These are phyloP conservation scores for Leucophenga montana DNA, from an alignment of 2,888 invertebrate species.

Conservation along the genomic window DNA sequence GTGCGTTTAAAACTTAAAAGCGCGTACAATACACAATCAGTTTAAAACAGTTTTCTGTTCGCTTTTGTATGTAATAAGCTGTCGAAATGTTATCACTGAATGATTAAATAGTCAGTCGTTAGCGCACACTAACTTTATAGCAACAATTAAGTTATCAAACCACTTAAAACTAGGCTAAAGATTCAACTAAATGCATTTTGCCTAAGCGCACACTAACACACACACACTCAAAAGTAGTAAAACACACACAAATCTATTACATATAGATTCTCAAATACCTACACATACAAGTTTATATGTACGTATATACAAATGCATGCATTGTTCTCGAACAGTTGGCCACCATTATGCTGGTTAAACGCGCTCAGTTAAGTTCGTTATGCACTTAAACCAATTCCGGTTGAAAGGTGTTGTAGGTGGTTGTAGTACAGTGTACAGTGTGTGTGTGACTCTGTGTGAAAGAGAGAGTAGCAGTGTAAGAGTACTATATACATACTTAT, in stretches of 20 bases:
- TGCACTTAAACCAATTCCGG: conserved; percentile 11
- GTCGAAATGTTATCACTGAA: no score
- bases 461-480: neutral
- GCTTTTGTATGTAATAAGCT: no score
- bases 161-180: neutral
- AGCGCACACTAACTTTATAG: no score
- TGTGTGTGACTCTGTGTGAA: neutral
- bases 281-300: neutral
- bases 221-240: conserved; percentile 32
- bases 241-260: neutral
- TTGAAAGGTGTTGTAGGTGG: neutral
- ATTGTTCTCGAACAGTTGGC: conserved; percentile 50
- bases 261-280: no score
- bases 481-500: neutral
- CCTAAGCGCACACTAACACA: conserved; percentile 15
- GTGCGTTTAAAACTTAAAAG: no score
- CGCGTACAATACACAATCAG: no score
- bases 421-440: neutral
- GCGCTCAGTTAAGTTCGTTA: conserved; percentile 15
- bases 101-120: no score
- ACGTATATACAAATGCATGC: neutral
- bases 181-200: neutral
- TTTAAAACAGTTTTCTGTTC: no score
- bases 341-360: conserved; percentile 61
- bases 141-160: no score